Evolutionary conservation across 2,888 invertebrate species (phyloP).

Genomic region (Cotesia congregata): DNA sequence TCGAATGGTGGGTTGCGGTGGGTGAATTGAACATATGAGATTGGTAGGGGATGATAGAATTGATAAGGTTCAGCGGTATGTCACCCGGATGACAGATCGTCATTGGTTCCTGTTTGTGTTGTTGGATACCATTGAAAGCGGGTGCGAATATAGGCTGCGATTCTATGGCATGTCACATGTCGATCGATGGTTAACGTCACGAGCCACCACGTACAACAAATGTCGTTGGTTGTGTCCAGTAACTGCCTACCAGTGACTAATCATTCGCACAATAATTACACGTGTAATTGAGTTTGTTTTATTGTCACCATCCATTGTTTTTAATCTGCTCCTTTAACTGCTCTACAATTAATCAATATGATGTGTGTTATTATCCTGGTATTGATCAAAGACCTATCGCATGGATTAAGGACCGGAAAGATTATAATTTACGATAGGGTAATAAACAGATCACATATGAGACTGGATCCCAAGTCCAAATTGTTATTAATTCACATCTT

Average conservation of each 20-base stretch:
- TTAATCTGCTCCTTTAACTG: background rate
- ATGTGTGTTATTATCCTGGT: slow-evolving; percentile 11
- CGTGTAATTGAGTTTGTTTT: slow-evolving; percentile 1
- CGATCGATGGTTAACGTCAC: slow-evolving; percentile 1
- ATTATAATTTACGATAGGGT: slow-evolving; percentile 65
- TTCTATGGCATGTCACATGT: background rate
- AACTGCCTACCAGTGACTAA: background rate
- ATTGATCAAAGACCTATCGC: slow-evolving; percentile 29
- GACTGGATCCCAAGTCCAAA: slow-evolving; percentile 69
- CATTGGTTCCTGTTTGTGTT: background rate
- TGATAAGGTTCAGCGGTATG: background rate
- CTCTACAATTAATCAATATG: background rate
- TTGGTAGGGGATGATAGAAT: background rate
- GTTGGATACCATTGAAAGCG: background rate
- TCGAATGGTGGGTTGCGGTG: background rate
- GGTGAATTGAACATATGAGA: background rate
- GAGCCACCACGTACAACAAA: background rate
- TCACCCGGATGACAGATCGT: background rate
- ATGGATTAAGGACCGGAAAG: slow-evolving; percentile 42
- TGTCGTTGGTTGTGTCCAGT: background rate
- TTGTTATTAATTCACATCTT: slow-evolving; percentile 71
- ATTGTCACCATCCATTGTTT: background rate
- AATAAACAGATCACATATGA: slow-evolving; percentile 70
- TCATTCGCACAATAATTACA: background rate
- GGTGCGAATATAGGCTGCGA: background rate